These are phyloP conservation scores for Salticus scenicus DNA, from an alignment of 2,888 invertebrate species.

Conservation along the genomic window DNA sequence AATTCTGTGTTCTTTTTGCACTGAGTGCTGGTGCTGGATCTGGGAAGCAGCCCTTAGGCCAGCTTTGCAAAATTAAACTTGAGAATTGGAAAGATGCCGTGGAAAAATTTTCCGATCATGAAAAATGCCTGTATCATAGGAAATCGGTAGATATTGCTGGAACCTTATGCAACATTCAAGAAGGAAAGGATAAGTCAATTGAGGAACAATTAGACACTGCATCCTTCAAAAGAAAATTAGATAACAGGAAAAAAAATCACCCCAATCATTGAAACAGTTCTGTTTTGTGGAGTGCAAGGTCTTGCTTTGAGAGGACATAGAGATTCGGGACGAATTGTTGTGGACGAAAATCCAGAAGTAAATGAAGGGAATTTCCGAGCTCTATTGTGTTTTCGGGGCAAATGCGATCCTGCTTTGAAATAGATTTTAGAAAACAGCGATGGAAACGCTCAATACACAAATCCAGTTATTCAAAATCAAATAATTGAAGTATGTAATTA, in stretches of 20 bases:
- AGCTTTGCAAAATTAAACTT: neutral
- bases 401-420: neutral
- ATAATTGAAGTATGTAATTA: neutral
- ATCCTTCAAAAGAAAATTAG: neutral
- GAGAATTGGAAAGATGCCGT: neutral
- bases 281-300: neutral
- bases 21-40: neutral
- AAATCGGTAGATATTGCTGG: neutral
- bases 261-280: neutral
- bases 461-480: neutral
- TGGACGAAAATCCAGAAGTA: neutral
- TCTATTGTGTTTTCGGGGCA: neutral
- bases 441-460: slow-evolving; percentile 3
- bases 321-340: neutral
- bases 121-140: neutral
- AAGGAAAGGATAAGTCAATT: neutral
- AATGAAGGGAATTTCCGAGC: neutral
- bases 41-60: slow-evolving; percentile 3
- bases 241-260: neutral
- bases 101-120: neutral
- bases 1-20: neutral
- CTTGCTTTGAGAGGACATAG: neutral
- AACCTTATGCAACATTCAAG: neutral
- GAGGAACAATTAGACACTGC: neutral
- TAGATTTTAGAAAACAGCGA: neutral